A percentile compares a stretch with the other conserved stretches of the same genome.
Conservation (phyloP, 1,140 invertebrate genomes). For the Papilio polytes region DNA sequence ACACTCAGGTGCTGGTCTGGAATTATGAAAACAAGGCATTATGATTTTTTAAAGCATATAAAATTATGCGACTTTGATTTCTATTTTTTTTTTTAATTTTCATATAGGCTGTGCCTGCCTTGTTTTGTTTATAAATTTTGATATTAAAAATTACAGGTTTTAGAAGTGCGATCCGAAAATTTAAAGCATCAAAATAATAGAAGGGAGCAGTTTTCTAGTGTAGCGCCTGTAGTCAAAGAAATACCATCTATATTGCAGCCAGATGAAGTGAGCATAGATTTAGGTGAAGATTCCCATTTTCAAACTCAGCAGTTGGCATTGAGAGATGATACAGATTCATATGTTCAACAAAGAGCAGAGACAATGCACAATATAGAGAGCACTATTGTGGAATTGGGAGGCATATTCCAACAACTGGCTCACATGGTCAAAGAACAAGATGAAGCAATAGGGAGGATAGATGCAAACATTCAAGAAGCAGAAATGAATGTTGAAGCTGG, state of each 20-base stretch:
- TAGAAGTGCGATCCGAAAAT: slow-evolving; percentile 96
- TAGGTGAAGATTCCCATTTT: slow-evolving; percentile 84
- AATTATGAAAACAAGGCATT: too few species aligned
- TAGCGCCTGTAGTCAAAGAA: slow-evolving; percentile 88
- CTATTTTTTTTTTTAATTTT: not conserved
- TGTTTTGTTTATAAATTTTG: slow-evolving; percentile 19
- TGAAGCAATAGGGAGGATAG: slow-evolving; percentile 99
- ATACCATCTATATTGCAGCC: slow-evolving; percentile 87
- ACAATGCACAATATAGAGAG: slow-evolving; percentile 99
- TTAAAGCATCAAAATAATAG: slow-evolving; percentile 97
- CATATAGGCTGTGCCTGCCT: slow-evolving; percentile 10
- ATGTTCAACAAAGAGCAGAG: slow-evolving; percentile 96
- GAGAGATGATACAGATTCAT: slow-evolving; percentile 94
- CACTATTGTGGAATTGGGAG: slow-evolving; percentile 99
- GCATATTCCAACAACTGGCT: slow-evolving; percentile 98
- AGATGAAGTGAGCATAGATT: slow-evolving; percentile 91
- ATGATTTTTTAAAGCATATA: too few species aligned
- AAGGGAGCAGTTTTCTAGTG: slow-evolving; percentile 97
- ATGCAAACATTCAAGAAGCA: slow-evolving; percentile 98
- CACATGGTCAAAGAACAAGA: slow-evolving; percentile 99
- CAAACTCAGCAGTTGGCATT: slow-evolving; percentile 88
- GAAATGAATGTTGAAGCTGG: slow-evolving; percentile 98
- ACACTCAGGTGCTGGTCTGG: too few species aligned
- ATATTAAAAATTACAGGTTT: slow-evolving; percentile 82
- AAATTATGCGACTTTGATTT: not conserved